phyloP scores from a whole-genome alignment of 2,888 invertebrate species.

The Hirtodrosophila duncani region DNA sequence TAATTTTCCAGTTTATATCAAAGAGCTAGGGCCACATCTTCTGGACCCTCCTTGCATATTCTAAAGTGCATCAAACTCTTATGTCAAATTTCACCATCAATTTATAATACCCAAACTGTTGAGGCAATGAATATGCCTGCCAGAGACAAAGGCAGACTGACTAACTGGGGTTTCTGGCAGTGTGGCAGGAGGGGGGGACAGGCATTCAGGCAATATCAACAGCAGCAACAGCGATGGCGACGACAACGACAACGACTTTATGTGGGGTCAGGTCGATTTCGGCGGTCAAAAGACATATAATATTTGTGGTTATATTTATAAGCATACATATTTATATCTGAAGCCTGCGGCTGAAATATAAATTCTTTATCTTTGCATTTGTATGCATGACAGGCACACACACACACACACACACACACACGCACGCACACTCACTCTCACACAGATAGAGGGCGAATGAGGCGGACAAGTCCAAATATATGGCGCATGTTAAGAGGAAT shows the following conservation, averaged over 20 bases:
- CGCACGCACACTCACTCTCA: constrained; percentile 8
- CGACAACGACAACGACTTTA: constrained; percentile 28
- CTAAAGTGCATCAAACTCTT: too few species aligned
- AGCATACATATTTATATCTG: constrained; percentile 12
- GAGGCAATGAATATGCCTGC: too few species aligned
- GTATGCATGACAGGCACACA: constrained; percentile 54
- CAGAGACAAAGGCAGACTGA: constrained; percentile 7
- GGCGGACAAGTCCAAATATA: constrained; percentile 54
- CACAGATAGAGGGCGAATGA: constrained; percentile 4
- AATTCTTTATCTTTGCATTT: constrained; percentile 60
- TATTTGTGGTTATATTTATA: constrained; percentile 19
- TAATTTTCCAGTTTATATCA: too few species aligned
- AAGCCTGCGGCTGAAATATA: constrained; percentile 17
- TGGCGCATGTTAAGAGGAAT: constrained; percentile 63
- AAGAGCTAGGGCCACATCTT: too few species aligned
- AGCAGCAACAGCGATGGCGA: not conserved
- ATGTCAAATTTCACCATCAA: too few species aligned
- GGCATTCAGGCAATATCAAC: not conserved
- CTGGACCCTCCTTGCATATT: too few species aligned
- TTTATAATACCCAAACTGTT: too few species aligned
- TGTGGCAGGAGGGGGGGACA: constrained; percentile 20
- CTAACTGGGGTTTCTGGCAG: too few species aligned
- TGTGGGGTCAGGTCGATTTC: constrained; percentile 57
- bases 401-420: constrained; percentile 5
- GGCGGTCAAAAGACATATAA: constrained; percentile 33